Conservation (phyloP, 2,113 vertebrate species). For the Megaceryle torquata region DNA sequence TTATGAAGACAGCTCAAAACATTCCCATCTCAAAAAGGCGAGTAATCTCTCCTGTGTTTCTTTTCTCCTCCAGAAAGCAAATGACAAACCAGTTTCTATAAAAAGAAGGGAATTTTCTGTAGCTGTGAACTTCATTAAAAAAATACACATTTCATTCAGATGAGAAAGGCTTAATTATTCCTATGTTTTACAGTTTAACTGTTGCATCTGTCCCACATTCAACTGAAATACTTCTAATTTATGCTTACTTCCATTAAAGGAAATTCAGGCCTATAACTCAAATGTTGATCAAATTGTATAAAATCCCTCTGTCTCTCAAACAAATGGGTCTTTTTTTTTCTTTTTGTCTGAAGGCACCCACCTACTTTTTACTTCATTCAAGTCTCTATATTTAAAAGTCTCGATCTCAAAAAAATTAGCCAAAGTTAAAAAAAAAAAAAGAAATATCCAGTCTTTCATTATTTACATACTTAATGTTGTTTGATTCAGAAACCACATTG, state of each 20-base stretch:
- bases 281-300: neutral
- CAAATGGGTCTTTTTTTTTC: conserved; percentile 5
- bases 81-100: neutral
- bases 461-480: conserved; percentile 79
- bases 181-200: neutral
- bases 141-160: neutral
- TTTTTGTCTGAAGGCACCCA: neutral
- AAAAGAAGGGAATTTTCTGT: neutral
- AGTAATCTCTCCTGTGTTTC: neutral
- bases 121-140: neutral
- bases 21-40: neutral
- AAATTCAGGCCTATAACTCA: neutral
- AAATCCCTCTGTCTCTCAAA: neutral
- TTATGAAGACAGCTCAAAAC: conserved; percentile 1
- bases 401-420: neutral
- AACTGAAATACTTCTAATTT: neutral
- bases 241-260: neutral
- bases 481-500: conserved; percentile 73
- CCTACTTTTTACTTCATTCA: neutral
- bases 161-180: neutral
- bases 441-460: conserved; percentile 48
- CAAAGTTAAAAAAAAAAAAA: neutral
- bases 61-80: neutral
- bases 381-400: neutral
- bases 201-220: neutral